Evolutionary conservation across 1,140 invertebrate genomes (phyloP), one percentile per base, ranked within the genome.

Genomic region (Dinoponera quadriceps): DNA sequence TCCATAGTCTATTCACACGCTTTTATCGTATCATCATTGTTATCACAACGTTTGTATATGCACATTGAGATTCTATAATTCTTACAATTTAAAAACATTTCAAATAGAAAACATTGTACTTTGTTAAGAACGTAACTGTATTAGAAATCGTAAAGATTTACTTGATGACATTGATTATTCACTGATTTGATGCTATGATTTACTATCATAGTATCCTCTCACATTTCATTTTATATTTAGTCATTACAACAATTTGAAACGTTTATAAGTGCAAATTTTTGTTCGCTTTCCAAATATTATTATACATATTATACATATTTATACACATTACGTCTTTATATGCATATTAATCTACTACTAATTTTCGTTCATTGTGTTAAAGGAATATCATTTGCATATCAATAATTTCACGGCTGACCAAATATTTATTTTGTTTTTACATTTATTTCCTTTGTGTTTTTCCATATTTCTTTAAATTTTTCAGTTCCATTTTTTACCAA

Each of bases 401-500:
- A 65, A 80, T 57, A 38, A 80, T 80, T 80, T 80, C 65, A 80
- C 33, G 9, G 18, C n/a, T 14, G n/a, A 65, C 49, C n/a, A 69
- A 22, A 16, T 78, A 69, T 69, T 48, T 20, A 78, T 68, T 25
- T 4, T 75, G 18, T 68, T 78, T 38, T 78, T 14, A 33, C 0
- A 69, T 78, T 57, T 57, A 22, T 44, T 69, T 63, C 44, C 29
- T 54, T 49, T 77, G 44, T 55, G 2, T 29, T 63, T 75, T 54
- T 63, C 49, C 29, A 74, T 62, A 63, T 73, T 65, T 75, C 13
- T 78, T 29, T 57, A 44, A 51, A 51, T 22, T 7, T 68, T 48
- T 69, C 29, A 5, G 38, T 69, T 69, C n/a, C 49, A n/a, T 80
- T 80, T 75, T 78, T 71, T 80, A 80, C 2, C 1, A 59, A 80